Evolutionary conservation across 2,888 invertebrate species (phyloP), one percentile per base, ranked within the genome.

Genomic region (Tubulanus polymorphus): DNA sequence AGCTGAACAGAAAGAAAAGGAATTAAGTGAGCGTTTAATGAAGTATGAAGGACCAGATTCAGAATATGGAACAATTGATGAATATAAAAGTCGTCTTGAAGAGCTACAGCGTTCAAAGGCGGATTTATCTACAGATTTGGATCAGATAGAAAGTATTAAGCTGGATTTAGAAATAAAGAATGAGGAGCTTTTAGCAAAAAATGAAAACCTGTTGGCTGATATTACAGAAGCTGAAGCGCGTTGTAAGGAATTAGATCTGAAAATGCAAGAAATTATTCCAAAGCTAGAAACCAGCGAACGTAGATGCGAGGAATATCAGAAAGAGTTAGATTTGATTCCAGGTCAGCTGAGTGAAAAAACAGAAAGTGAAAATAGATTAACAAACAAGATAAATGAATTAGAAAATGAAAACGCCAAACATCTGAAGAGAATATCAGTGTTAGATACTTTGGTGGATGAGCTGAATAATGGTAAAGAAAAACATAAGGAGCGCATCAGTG

Each of bases 111-210:
- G 62, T 6, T 69, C 71, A 25, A 67, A 70, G 54, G 69, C 68
- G 54, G 60, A 67, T 29, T 60, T 72, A 53, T n/a, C n/a, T n/a
- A n/a, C n/a, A n/a, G n/a, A n/a, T n/a, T 52, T 68, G 51, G 67
- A 69, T 35, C 65, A 63, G 45, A 56, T 72, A 46, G 68, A 68
- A 48, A 68, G 67, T 8, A 63, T 71, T 66, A 70, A 71, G 54
- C 63, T 65, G 45, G 61, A 37, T 56, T 61, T 59, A 29, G 55
- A 57, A 53, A 57, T 57, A 23, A 53, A 63, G 51, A 59, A 60
- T 46, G 60, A 63, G 37, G 51, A 54, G 37, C 54, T 66, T 26
- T 61, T 61, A 37, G 54, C 57, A 32, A 60, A 59, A 18, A 62
- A 65, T 30, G 27, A 23, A 29, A 30, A 51, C 35, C 51, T 61